These are phyloP conservation scores for Erebia aethiops DNA, from an alignment of 2,888 invertebrate genomes.

Conservation along the genomic window DNA sequence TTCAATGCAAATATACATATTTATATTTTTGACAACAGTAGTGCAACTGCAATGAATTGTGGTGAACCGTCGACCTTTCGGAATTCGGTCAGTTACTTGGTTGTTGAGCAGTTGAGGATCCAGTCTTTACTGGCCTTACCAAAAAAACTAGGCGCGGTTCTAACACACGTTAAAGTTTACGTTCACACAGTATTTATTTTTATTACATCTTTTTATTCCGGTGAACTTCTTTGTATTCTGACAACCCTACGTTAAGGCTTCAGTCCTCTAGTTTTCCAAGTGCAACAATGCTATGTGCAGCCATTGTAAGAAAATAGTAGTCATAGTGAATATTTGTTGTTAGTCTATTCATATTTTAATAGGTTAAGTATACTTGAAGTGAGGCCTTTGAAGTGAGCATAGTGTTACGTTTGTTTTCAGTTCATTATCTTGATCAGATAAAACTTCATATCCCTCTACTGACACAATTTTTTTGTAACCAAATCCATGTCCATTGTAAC, in stretches of 20 bases:
- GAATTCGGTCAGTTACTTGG: not conserved
- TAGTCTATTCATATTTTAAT: conserved; percentile 37
- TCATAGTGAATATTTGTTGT: conserved; percentile 38
- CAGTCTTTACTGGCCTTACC: too few species aligned
- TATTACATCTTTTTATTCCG: not conserved
- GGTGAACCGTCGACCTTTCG: too few species aligned
- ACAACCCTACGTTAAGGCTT: conserved; percentile 10
- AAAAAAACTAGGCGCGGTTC: too few species aligned
- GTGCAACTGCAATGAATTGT: too few species aligned
- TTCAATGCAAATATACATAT: too few species aligned
- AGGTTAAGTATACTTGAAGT: conserved; percentile 40
- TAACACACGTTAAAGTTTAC: not conserved
- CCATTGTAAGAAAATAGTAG: conserved; percentile 38
- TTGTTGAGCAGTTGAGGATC: not conserved
- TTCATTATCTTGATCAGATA: conserved; percentile 35
- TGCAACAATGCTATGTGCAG: conserved; percentile 35
- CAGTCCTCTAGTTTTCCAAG: conserved; percentile 33
- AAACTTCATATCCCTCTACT: conserved; percentile 10
- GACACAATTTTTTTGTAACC: not conserved
- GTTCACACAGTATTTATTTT: not conserved
- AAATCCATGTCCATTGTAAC: too few species aligned
- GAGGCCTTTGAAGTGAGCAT: conserved; percentile 44
- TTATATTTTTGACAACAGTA: too few species aligned
- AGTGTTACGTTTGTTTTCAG: conserved; percentile 39
- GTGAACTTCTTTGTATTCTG: too few species aligned